phyloP scores from a whole-genome alignment of 2,888 invertebrate genomes.

The Cephonodes hylas region DNA sequence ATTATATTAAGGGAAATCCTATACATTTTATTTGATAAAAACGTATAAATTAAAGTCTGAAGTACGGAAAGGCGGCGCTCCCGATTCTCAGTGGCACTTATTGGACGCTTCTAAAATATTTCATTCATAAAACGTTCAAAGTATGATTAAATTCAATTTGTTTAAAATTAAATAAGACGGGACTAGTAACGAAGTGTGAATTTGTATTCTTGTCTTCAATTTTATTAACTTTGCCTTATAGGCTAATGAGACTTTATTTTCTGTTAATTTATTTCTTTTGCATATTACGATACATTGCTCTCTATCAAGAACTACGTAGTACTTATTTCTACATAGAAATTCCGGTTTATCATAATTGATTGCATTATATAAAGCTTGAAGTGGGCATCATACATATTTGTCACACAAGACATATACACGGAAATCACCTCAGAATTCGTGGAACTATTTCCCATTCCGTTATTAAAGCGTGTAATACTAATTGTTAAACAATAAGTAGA shows the following conservation, averaged over 20 bases:
- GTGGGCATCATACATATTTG: neutral
- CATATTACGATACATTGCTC: too few species aligned
- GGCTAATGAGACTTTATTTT: neutral
- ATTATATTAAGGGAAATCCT: conserved; percentile 25
- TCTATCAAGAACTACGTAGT: too few species aligned
- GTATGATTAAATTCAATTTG: conserved; percentile 10
- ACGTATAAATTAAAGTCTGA: conserved; percentile 51
- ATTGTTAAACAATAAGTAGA: too few species aligned
- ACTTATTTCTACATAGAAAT: too few species aligned
- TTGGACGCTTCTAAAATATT: conserved; percentile 31
- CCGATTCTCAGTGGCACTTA: conserved; percentile 47
- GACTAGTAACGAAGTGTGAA: neutral
- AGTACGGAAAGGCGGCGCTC: conserved; percentile 29
- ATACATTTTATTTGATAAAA: conserved; percentile 40
- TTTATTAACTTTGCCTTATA: neutral
- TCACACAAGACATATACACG: too few species aligned
- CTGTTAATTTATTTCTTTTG: too few species aligned
- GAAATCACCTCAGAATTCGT: too few species aligned
- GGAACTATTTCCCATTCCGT: too few species aligned
- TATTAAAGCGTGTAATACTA: too few species aligned
- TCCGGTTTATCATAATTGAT: too few species aligned
- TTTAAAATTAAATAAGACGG: conserved; percentile 2
- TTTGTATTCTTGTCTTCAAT: neutral
- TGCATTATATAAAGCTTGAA: too few species aligned
- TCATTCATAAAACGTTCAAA: conserved; percentile 9